Percentiles rank a stretch among this genome's conserved stretches.
Conservation (phyloP, 2,888 invertebrate species). For the Cheilosia vernalis region DNA sequence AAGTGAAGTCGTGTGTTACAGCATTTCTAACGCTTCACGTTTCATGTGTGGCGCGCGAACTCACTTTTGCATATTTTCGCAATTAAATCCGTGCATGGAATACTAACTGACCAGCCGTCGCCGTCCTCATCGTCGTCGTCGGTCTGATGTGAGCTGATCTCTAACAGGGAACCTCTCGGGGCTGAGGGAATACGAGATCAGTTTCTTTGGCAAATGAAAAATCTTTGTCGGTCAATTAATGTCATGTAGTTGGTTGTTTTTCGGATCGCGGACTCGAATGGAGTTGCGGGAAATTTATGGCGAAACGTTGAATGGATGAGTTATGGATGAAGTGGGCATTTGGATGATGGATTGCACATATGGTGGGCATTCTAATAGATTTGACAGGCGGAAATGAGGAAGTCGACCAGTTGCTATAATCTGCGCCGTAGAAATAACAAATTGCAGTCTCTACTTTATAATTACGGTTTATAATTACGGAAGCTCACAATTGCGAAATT, state of each 20-base stretch:
- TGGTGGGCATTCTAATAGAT: constrained; percentile 14
- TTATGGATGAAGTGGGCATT: constrained; percentile 41
- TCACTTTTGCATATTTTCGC: constrained; percentile 56
- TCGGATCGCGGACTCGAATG: neutral
- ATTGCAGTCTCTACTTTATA: too few species aligned
- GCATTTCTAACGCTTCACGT: constrained; percentile 52
- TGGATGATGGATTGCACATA: constrained; percentile 38
- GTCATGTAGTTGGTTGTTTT: constrained; percentile 57
- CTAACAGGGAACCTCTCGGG: constrained; percentile 21
- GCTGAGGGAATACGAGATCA: constrained; percentile 44
- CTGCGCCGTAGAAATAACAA: too few species aligned
- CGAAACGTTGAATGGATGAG: constrained; percentile 44
- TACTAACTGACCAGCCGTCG: constrained; percentile 35
- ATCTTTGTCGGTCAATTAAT: constrained; percentile 64
- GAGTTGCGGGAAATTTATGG: constrained; percentile 39
- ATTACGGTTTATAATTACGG: too few species aligned
- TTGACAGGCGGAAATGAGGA: constrained; percentile 20
- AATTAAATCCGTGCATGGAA: constrained; percentile 57
- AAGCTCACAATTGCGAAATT: too few species aligned
- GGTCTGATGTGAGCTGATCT: constrained; percentile 24
- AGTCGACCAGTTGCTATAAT: neutral
- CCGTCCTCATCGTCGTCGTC: neutral
- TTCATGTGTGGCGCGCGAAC: constrained; percentile 13
- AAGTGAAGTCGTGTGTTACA: constrained; percentile 46
- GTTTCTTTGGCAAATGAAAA: constrained; percentile 38